Evolutionary conservation across 2,797 vertebrate species (phyloP).

Genomic region (Spinibarbus caldwelli): DNA sequence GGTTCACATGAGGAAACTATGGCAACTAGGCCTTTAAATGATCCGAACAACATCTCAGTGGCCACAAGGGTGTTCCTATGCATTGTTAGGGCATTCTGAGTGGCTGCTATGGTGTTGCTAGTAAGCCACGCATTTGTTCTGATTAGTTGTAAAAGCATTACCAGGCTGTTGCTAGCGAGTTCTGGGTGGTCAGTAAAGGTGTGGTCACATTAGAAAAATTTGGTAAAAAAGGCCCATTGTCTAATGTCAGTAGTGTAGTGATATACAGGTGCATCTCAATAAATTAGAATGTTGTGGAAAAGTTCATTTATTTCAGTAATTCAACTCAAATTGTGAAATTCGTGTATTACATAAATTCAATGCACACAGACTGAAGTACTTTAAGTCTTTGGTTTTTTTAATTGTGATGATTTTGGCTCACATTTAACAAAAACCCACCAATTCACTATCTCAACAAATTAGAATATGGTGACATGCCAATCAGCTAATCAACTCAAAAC

Average conservation of each 20-base stretch:
- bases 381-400: too few species aligned
- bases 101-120: not conserved
- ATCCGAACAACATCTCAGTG: not conserved
- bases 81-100: not conserved
- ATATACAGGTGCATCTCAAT: too few species aligned
- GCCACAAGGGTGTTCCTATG: not conserved
- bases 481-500: too few species aligned
- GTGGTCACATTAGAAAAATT: not conserved
- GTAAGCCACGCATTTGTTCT: not conserved
- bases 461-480: too few species aligned
- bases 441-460: too few species aligned
- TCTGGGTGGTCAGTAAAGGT: not conserved
- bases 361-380: too few species aligned
- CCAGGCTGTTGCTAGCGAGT: not conserved
- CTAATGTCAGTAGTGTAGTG: not conserved
- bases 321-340: too few species aligned
- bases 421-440: too few species aligned
- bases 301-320: too few species aligned
- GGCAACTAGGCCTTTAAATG: not conserved
- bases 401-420: too few species aligned
- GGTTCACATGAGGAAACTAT: conserved; percentile 34
- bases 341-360: too few species aligned
- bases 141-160: not conserved
- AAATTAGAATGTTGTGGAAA: too few species aligned
- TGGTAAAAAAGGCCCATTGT: not conserved